phyloP scores from a whole-genome alignment of 2,888 invertebrate species.

The Habroteleia sp. region DNA sequence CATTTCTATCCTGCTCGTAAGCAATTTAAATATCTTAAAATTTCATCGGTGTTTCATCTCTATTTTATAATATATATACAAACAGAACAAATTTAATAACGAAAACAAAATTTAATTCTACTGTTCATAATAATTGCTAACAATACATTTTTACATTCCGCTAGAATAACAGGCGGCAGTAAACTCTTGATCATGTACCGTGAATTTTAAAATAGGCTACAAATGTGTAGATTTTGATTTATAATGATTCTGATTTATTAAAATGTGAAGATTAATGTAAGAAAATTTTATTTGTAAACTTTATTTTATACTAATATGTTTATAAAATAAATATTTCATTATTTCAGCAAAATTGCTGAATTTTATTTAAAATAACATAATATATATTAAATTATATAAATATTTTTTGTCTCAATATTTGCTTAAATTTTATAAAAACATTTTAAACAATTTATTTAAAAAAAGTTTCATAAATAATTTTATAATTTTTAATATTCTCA shows the following conservation, averaged over 20 bases:
- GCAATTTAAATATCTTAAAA: constrained; percentile 67
- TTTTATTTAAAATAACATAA: no score
- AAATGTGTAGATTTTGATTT: constrained; percentile 36
- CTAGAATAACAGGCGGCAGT: constrained; percentile 44
- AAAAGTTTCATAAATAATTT: no score
- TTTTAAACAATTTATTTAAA: no score
- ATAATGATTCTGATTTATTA: constrained; percentile 11
- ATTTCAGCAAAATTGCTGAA: no score
- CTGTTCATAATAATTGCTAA: constrained; percentile 65
- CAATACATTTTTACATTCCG: constrained; percentile 68
- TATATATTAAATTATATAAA: no score
- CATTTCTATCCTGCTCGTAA: constrained; percentile 54
- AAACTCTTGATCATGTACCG: constrained; percentile 40
- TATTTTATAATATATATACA: constrained; percentile 68
- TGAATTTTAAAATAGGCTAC: constrained; percentile 28
- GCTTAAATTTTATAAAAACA: no score
- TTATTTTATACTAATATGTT: constrained; percentile 2
- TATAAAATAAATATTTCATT: no score
- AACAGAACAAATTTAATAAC: constrained; percentile 74
- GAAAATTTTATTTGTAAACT: no score
- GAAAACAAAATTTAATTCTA: constrained; percentile 60
- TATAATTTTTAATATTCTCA: no score
- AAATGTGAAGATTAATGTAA: constrained; percentile 44
- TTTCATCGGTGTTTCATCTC: constrained; percentile 67
- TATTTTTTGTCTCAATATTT: no score